phyloP scores from a whole-genome alignment of 2,888 invertebrate species.

The Leptinotarsa rubiginosa region DNA sequence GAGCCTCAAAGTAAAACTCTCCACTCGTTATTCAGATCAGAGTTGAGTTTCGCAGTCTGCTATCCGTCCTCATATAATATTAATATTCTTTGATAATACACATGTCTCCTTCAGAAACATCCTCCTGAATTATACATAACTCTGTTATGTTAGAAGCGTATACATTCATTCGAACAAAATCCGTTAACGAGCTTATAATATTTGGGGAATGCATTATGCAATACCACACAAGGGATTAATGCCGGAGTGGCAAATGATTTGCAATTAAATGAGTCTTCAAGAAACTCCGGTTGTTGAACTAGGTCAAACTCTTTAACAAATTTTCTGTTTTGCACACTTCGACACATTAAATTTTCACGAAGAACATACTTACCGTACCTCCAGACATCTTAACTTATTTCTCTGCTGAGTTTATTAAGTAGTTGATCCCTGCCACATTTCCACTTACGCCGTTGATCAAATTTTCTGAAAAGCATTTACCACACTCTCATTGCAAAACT shows the following conservation, averaged over 20 bases:
- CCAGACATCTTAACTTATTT: neutral
- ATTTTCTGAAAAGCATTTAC: neutral
- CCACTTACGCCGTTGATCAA: neutral
- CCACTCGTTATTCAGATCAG: too few relatives aligned
- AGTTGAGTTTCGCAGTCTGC: neutral
- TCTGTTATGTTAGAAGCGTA: neutral
- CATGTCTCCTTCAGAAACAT: neutral
- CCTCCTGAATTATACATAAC: neutral
- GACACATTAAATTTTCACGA: slow-evolving; percentile 6
- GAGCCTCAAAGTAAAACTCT: neutral
- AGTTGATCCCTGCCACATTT: neutral
- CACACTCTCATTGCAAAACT: neutral
- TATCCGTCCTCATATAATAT: neutral
- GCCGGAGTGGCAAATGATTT: neutral
- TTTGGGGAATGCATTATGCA: neutral
- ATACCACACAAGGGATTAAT: neutral
- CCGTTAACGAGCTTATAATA: neutral
- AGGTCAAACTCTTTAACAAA: neutral
- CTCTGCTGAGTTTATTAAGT: neutral
- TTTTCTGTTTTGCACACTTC: neutral
- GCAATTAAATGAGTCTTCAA: neutral
- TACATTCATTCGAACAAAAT: neutral
- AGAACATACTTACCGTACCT: neutral
- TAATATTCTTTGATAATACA: neutral
- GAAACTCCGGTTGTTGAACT: neutral